Evolutionary conservation across 2,797 vertebrate genomes (phyloP).

Genomic region (Onychomys arenicola): DNA sequence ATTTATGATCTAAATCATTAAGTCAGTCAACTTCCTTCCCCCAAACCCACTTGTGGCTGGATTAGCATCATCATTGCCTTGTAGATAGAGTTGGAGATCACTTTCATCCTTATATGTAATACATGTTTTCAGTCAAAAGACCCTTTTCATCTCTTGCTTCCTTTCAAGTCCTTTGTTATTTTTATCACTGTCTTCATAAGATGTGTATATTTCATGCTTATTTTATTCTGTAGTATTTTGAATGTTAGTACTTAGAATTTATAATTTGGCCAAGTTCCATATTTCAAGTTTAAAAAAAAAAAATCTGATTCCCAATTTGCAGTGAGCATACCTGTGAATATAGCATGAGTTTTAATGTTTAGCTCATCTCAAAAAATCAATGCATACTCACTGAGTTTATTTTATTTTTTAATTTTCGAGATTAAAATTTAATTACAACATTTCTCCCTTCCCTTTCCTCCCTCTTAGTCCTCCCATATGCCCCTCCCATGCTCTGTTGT

Average conservation of each 20-base stretch:
- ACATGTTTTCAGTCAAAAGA: slow-evolving; percentile 10
- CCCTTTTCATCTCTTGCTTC: slow-evolving; percentile 36
- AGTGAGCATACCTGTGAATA: slow-evolving; percentile 19
- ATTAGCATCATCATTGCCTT: not conserved
- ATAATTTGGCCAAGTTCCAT: slow-evolving; percentile 43
- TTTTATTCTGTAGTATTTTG: slow-evolving; percentile 37
- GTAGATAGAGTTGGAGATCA: not conserved
- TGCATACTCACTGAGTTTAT: slow-evolving; percentile 18
- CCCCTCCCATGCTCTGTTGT: not conserved
- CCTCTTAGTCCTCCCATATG: not conserved
- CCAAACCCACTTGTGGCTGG: not conserved
- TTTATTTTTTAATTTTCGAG: not conserved
- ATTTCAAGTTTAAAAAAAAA: slow-evolving; percentile 28
- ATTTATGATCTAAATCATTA: slow-evolving; percentile 32
- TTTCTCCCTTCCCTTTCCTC: not conserved
- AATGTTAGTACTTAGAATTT: slow-evolving; percentile 62
- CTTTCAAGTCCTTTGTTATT: not conserved
- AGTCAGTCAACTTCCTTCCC: not conserved
- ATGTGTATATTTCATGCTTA: slow-evolving; percentile 25
- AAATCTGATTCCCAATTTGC: slow-evolving; percentile 1
- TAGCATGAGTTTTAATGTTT: slow-evolving; percentile 57
- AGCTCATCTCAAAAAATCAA: slow-evolving; percentile 63
- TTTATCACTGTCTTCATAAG: slow-evolving; percentile 50
- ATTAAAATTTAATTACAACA: not conserved
- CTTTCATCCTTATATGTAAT: not conserved